These are phyloP conservation scores for Sylvia atricapilla DNA, from an alignment of 2,113 vertebrate genomes.

Conservation along the genomic window DNA sequence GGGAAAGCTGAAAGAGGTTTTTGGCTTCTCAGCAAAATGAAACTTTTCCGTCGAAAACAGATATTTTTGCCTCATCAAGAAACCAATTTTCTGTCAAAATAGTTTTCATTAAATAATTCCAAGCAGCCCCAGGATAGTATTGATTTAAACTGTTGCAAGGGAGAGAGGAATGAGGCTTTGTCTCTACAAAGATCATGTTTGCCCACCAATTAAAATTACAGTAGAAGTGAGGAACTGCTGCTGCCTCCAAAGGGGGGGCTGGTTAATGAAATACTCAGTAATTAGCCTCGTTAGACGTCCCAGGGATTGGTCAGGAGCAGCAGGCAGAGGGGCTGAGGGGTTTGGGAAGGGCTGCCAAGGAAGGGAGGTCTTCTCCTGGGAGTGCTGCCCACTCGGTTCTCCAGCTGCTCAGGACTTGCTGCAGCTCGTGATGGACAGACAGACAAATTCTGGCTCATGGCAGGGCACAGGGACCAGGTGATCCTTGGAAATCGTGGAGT, in stretches of 20 bases:
- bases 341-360: background rate
- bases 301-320: background rate
- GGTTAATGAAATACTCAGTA: background rate
- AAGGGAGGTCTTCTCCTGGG: background rate
- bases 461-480: accelerated
- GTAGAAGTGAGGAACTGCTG: background rate
- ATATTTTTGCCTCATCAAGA: slow-evolving; percentile 45
- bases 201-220: slow-evolving; percentile 42
- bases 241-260: background rate
- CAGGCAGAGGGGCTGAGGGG: background rate
- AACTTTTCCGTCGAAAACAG: background rate
- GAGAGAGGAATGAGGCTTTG: slow-evolving; percentile 48
- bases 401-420: background rate
- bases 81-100: slow-evolving; percentile 65
- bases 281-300: background rate
- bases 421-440: accelerated
- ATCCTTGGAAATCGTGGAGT: accelerated
- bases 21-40: background rate
- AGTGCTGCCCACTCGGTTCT: accelerated
- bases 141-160: slow-evolving; percentile 53
- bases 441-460: background rate
- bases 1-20: background rate
- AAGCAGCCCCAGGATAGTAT: slow-evolving; percentile 43
- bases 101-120: slow-evolving; percentile 65
- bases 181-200: slow-evolving; percentile 40